These are phyloP conservation scores for Zaprionus capensis DNA, from an alignment of 1,140 invertebrate genomes.

Conservation along the genomic window DNA sequence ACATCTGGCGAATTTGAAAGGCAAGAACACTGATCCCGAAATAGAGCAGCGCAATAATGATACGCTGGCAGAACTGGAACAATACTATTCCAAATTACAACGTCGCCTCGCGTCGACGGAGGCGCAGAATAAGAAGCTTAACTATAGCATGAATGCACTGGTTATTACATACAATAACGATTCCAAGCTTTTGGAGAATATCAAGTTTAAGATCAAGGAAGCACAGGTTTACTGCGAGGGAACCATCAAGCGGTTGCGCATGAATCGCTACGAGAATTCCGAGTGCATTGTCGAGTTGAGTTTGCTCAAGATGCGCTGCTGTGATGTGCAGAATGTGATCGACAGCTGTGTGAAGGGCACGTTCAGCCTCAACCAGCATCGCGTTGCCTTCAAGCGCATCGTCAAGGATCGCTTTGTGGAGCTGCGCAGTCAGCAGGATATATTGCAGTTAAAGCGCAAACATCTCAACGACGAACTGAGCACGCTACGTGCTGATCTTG, in stretches of 20 bases:
- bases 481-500: slow-evolving; percentile 85
- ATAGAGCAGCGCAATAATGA: slow-evolving; percentile 48
- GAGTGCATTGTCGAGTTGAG: slow-evolving; percentile 87
- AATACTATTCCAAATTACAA: slow-evolving; percentile 49
- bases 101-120: slow-evolving; percentile 81
- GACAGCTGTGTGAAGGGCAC: slow-evolving; percentile 86
- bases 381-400: slow-evolving; percentile 86
- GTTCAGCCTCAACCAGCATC: slow-evolving; percentile 86
- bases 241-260: slow-evolving; percentile 86
- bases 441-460: slow-evolving; percentile 85
- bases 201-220: slow-evolving; percentile 85
- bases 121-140: slow-evolving; percentile 85
- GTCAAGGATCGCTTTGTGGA: slow-evolving; percentile 87
- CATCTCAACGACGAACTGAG: slow-evolving; percentile 85
- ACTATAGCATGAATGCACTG: slow-evolving; percentile 85
- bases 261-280: slow-evolving; percentile 85
- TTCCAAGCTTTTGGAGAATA: slow-evolving; percentile 56
- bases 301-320: slow-evolving; percentile 86
- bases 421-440: slow-evolving; percentile 86
- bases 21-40: slow-evolving; percentile 58
- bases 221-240: slow-evolving; percentile 84
- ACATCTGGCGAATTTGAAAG: slow-evolving; percentile 41
- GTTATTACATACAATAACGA: slow-evolving; percentile 81
- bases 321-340: slow-evolving; percentile 86
- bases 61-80: slow-evolving; percentile 57